Base-by-base conservation (phyloP, 2,797 vertebrate species). In the Cottoperca gobio region DNA sequence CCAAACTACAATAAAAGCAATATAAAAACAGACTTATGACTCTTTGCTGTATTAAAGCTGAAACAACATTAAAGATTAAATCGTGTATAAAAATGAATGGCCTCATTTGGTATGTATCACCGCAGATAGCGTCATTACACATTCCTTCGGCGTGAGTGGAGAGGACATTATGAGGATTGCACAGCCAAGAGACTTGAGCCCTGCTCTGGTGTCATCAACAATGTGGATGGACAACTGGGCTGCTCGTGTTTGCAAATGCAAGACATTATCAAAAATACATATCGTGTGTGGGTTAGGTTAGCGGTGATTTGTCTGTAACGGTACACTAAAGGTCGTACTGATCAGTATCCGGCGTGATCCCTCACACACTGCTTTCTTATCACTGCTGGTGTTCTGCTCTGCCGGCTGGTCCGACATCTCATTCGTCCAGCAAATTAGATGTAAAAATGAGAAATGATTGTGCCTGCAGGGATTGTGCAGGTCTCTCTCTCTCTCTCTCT, bases 361-460 rank as follows among this genome's bases (percentile, higher is more conserved):
- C 53, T 76, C 68, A 70, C 3, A 17, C 40, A 69, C 42, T 28
- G 52, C 4, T 82, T 70, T 76, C 55, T 85, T 80, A 85, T 85
- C 82, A 69, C 69, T 48, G 72, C 80, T 68, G 79, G 42, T 77
- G 69, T 45, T 80, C 74, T 78, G 53, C 67, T 77, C 68, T 77
- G 69, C 50, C 26, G 45, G 73, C 74, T 46, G 24, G 60, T 83
- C 28, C 19, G 78, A 86, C 88, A 78, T 89, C 70, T 83, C 87
- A 89, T 90, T 82, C 48, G 71, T 91, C 79, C 76, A 80, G 72
- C 59, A 91, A 90, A 92, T 91, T 90, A 81, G 79, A 88, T 87
- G 84, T 88, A 88, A 89, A 90, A 91, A 86, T 89, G 87, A 90
- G 79, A 85, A 91, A 90, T 84, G 19, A 81, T 88, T 73, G 58